Conservation (phyloP, 1,140 invertebrate genomes). For the Cyclina sinensis region DNA sequence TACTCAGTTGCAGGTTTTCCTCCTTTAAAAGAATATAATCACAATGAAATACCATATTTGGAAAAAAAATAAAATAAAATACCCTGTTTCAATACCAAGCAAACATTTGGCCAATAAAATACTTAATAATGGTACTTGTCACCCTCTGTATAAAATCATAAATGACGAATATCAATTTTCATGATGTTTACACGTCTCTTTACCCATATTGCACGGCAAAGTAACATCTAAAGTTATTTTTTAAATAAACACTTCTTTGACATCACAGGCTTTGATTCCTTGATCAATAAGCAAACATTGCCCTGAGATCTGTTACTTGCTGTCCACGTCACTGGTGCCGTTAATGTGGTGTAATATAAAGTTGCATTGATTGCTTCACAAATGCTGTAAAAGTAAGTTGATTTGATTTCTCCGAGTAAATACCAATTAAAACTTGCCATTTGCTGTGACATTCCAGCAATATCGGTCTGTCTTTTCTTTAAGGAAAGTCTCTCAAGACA, state of each 20-base stretch:
- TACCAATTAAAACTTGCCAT: conserved; percentile 26
- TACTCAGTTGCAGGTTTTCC: too few species aligned
- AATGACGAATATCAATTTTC: too few species aligned
- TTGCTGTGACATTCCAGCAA: neutral
- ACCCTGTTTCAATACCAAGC: too few species aligned
- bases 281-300: conserved; percentile 13
- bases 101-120: too few species aligned
- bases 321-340: neutral
- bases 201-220: too few species aligned
- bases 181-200: too few species aligned
- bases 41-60: too few species aligned
- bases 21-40: too few species aligned
- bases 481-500: conserved; percentile 9
- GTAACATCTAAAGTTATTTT: neutral
- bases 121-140: too few species aligned
- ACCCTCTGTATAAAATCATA: too few species aligned
- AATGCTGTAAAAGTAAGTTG: conserved; percentile 33
- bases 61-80: too few species aligned
- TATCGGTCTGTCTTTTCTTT: neutral
- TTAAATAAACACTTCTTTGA: neutral
- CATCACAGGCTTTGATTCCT: neutral
- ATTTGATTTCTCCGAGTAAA: conserved; percentile 25
- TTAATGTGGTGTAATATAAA: conserved; percentile 1
- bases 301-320: neutral
- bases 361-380: conserved; percentile 19